phyloP scores from a whole-genome alignment of 2,888 invertebrate species.

The Himalopsyche kuldschensis region DNA sequence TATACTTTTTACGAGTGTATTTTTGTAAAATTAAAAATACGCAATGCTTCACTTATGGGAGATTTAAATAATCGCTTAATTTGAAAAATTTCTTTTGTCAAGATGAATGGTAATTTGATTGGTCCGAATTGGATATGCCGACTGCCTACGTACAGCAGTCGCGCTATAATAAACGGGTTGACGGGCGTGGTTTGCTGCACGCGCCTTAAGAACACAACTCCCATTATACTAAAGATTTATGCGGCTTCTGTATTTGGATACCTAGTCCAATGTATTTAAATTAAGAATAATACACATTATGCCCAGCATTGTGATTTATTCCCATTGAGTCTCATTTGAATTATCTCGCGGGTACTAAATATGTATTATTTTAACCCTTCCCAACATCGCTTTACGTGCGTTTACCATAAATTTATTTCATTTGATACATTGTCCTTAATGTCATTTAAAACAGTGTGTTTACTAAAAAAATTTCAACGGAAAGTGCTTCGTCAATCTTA shows the following conservation, averaged over 20 bases:
- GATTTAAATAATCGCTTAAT: too few relatives aligned
- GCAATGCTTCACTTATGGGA: too few relatives aligned
- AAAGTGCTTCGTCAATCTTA: too few relatives aligned
- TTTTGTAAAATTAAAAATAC: too few relatives aligned
- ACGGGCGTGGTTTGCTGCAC: neutral
- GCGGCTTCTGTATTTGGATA: slow-evolving; percentile 24
- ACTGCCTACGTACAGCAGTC: neutral
- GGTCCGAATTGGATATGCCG: too few relatives aligned
- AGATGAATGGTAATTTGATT: too few relatives aligned
- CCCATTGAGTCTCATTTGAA: neutral
- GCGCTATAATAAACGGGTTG: neutral
- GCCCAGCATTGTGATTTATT: slow-evolving; percentile 3
- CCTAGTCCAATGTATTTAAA: slow-evolving; percentile 15
- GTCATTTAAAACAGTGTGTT: too few relatives aligned
- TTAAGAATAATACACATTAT: slow-evolving; percentile 23
- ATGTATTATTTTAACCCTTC: neutral
- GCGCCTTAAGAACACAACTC: neutral
- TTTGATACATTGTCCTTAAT: too few relatives aligned
- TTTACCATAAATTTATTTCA: too few relatives aligned
- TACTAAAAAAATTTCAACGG: too few relatives aligned
- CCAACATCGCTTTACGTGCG: neutral
- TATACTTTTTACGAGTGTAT: too few relatives aligned
- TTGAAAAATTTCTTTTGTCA: too few relatives aligned
- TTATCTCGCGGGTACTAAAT: neutral
- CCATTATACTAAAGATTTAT: slow-evolving; percentile 20